A percentile compares a stretch with the other conserved stretches of the same genome.
Evolutionary conservation across 2,113 vertebrate species (phyloP).

Genomic region (Erythrocercus mccallii): DNA sequence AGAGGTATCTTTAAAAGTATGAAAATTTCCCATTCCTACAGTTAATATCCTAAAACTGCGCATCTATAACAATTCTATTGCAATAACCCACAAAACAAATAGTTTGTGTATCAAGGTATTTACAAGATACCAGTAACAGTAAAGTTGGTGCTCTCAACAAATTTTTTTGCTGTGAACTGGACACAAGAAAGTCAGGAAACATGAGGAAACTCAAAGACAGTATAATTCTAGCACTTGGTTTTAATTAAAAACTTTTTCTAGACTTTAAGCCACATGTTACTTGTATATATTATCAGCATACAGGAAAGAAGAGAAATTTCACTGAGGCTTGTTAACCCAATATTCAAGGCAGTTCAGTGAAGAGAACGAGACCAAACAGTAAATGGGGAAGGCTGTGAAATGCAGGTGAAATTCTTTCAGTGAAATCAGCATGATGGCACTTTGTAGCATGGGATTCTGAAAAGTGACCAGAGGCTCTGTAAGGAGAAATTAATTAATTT

Average conservation of each 20-base stretch:
- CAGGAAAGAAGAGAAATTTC: not conserved
- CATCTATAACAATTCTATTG: not conserved
- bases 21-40: not conserved
- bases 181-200: not conserved
- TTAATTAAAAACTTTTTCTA: constrained; percentile 28
- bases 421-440: not conserved
- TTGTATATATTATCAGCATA: not conserved
- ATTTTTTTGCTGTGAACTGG: not conserved
- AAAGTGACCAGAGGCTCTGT: not conserved
- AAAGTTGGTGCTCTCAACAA: not conserved
- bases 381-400: not conserved
- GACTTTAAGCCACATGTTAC: not conserved
- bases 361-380: not conserved
- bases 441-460: not conserved
- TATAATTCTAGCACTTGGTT: constrained; percentile 5
- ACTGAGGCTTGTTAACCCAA: not conserved
- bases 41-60: not conserved
- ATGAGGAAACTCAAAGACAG: not conserved
- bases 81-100: not conserved
- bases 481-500: not conserved
- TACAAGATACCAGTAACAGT: not conserved
- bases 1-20: not conserved
- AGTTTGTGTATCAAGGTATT: not conserved
- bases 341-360: not conserved
- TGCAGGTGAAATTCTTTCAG: not conserved